Evolutionary conservation across 92 coral and sea anemone genomes (phyloP).

Genomic region (Palythoa heliodiscus): DNA sequence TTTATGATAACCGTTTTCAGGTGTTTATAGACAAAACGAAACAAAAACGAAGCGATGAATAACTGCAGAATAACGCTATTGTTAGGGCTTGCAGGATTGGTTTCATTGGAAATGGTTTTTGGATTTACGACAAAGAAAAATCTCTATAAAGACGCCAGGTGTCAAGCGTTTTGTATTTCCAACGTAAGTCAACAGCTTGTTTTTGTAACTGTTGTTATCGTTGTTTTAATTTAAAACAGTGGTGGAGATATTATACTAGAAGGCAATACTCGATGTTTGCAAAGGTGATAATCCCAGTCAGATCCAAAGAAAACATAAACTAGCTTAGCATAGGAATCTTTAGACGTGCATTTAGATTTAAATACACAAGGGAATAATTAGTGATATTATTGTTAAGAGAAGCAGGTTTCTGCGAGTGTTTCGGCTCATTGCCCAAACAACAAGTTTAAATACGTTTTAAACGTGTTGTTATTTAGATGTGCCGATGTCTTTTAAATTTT

Average conservation of each 20-base stretch:
- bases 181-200: conserved; percentile 8
- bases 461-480: no score
- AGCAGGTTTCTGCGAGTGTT: no score
- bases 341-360: no score
- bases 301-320: no score
- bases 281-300: no score
- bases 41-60: background rate
- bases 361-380: no score
- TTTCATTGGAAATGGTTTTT: background rate
- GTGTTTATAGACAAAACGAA: background rate
- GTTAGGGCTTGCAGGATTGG: background rate
- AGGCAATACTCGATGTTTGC: no score
- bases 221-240: background rate
- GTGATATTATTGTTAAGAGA: no score
- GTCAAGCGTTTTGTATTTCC: conserved; percentile 36
- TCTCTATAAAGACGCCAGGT: conserved; percentile 23
- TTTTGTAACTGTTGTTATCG: background rate
- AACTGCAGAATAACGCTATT: background rate
- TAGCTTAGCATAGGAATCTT: no score
- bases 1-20: background rate
- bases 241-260: background rate
- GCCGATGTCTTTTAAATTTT: no score
- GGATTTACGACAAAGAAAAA: background rate
- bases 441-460: no score
- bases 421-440: no score